These are phyloP conservation scores for Pithys albifrons DNA, from an alignment of 2,113 vertebrate genomes.

Conservation along the genomic window DNA sequence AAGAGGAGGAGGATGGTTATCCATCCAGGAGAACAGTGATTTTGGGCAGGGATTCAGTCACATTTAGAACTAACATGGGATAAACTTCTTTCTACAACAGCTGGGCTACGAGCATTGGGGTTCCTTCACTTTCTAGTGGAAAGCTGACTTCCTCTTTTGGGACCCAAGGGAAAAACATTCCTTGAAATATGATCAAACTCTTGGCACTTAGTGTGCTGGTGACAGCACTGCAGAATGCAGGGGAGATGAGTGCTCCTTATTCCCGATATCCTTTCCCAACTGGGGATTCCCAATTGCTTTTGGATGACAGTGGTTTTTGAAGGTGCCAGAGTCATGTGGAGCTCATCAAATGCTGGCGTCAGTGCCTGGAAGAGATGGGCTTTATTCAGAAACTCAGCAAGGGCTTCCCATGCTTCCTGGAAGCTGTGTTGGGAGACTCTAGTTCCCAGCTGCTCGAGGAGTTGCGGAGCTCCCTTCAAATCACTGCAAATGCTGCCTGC, in stretches of 20 bases:
- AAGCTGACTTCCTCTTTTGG: not conserved
- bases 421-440: not conserved
- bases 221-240: not conserved
- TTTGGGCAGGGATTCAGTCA: not conserved
- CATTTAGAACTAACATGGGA: not conserved
- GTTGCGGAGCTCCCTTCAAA: not conserved
- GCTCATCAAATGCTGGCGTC: not conserved
- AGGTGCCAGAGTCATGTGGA: rapidly evolving
- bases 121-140: not conserved
- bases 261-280: not conserved
- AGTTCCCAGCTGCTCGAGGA: rapidly evolving
- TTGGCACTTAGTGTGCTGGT: not conserved
- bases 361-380: not conserved
- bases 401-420: not conserved
- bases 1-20: not conserved
- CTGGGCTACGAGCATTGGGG: not conserved
- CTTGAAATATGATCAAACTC: not conserved
- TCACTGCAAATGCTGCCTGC: not conserved
- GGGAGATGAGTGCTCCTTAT: not conserved
- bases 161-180: not conserved
- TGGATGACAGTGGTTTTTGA: rapidly evolving
- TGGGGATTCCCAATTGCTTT: not conserved
- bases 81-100: not conserved
- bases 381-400: rapidly evolving
- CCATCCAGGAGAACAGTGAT: not conserved